These are phyloP conservation scores for Ciconia maguari DNA, from an alignment of 2,113 vertebrate genomes.

Conservation along the genomic window DNA sequence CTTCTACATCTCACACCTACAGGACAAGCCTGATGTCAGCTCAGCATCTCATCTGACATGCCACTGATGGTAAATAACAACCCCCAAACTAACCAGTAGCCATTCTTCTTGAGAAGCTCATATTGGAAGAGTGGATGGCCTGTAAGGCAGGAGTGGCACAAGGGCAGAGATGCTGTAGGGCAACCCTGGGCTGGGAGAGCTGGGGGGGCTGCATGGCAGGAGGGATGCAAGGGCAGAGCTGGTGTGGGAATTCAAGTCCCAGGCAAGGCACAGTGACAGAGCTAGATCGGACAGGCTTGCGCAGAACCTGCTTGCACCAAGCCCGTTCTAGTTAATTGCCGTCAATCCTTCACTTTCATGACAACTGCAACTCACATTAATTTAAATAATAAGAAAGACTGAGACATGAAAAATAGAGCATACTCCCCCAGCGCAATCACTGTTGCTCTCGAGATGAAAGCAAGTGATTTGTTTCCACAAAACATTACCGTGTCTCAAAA, in stretches of 20 bases:
- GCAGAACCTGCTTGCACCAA: neutral
- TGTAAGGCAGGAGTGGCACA: neutral
- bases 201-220: neutral
- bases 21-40: neutral
- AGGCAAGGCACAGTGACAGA: neutral
- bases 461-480: constrained; percentile 64
- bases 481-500: constrained; percentile 5
- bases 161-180: neutral
- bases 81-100: neutral
- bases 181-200: neutral
- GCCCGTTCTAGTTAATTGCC: constrained; percentile 6
- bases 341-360: constrained; percentile 51
- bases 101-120: neutral
- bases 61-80: neutral
- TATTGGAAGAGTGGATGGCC: neutral
- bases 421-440: constrained; percentile 46
- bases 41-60: neutral
- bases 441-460: constrained; percentile 55
- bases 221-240: neutral
- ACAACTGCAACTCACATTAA: constrained; percentile 61
- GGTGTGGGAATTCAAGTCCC: neutral
- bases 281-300: neutral
- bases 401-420: constrained; percentile 60
- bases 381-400: constrained; percentile 65
- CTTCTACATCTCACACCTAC: neutral